Percentiles rank a stretch among this genome's conserved stretches.
phyloP scores from a whole-genome alignment of 2,888 invertebrate species.

The Cheilosia impressa region DNA sequence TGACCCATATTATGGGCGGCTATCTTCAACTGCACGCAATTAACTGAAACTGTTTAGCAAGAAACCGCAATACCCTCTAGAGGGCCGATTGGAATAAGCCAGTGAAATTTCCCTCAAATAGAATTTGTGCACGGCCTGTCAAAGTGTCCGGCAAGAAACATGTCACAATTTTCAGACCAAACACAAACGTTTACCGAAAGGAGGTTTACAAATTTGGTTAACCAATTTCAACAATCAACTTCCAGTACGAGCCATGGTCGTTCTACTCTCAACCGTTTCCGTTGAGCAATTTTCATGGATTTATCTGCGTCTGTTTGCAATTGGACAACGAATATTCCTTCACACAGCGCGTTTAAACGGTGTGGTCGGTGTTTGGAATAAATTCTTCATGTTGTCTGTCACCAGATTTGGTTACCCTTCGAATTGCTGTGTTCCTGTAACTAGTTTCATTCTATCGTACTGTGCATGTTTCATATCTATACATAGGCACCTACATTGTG shows the following conservation, averaged over 20 bases:
- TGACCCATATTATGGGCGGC: neutral
- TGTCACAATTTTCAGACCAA: conserved; percentile 1
- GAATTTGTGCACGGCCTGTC: neutral
- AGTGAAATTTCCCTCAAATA: neutral
- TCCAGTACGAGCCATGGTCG: neutral
- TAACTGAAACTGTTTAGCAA: conserved; percentile 1
- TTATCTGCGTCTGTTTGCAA: conserved; percentile 55
- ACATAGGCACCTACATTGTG: neutral
- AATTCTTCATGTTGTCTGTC: conserved; percentile 40
- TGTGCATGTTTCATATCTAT: conserved; percentile 5
- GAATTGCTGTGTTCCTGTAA: conserved; percentile 34
- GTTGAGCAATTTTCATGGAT: conserved; percentile 53
- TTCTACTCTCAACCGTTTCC: conserved; percentile 1
- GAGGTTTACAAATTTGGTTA: conserved; percentile 49
- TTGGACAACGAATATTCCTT: conserved; percentile 34
- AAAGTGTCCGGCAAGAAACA: conserved; percentile 7
- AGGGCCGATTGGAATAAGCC: neutral
- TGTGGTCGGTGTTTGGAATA: conserved; percentile 15
- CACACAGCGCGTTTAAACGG: neutral
- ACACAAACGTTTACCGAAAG: conserved; percentile 8
- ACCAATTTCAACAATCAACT: conserved; percentile 49
- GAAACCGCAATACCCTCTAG: neutral
- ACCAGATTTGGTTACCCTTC: conserved; percentile 29
- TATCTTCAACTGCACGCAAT: neutral
- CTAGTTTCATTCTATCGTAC: conserved; percentile 29